Conservation (phyloP, 2,888 invertebrate genomes). For the Spatulosminthurus flaviceps region DNA sequence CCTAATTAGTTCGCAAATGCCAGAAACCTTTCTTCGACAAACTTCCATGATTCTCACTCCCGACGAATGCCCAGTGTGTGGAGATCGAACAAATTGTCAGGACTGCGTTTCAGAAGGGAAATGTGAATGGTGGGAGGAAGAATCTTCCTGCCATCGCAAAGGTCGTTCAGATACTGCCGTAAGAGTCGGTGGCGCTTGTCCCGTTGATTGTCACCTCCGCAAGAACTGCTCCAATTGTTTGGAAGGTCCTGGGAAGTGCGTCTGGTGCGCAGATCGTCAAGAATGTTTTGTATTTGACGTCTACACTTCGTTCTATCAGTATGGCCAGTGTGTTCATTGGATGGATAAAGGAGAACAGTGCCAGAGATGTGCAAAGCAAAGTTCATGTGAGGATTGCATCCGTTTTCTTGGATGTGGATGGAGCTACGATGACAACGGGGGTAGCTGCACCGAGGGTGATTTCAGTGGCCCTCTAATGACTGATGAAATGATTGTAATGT, state of each 20-base stretch:
- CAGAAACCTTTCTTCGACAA: constrained; percentile 18
- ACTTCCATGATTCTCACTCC: constrained; percentile 60
- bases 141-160: constrained; percentile 83
- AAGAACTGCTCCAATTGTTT: constrained; percentile 83
- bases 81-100: constrained; percentile 87
- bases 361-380: constrained; percentile 79
- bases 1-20: background rate
- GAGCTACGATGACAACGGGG: constrained; percentile 93
- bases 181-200: constrained; percentile 74
- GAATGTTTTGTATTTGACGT: constrained; percentile 96
- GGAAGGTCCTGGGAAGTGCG: constrained; percentile 86
- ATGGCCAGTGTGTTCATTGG: constrained; percentile 93
- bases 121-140: constrained; percentile 94
- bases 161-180: constrained; percentile 73
- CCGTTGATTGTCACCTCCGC: constrained; percentile 81
- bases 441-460: constrained; percentile 85
- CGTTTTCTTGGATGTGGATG: constrained; percentile 84
- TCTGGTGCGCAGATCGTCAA: constrained; percentile 91
- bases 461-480: constrained; percentile 76
- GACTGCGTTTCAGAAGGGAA: constrained; percentile 77
- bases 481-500: constrained; percentile 23
- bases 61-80: constrained; percentile 89
- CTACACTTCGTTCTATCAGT: constrained; percentile 92
- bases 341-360: constrained; percentile 84
- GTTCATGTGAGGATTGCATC: constrained; percentile 56